A percentile compares a stretch with the other conserved stretches of the same genome.
phyloP scores from a whole-genome alignment of 2,888 invertebrate genomes.

The Sarcophaga rosellei region DNA sequence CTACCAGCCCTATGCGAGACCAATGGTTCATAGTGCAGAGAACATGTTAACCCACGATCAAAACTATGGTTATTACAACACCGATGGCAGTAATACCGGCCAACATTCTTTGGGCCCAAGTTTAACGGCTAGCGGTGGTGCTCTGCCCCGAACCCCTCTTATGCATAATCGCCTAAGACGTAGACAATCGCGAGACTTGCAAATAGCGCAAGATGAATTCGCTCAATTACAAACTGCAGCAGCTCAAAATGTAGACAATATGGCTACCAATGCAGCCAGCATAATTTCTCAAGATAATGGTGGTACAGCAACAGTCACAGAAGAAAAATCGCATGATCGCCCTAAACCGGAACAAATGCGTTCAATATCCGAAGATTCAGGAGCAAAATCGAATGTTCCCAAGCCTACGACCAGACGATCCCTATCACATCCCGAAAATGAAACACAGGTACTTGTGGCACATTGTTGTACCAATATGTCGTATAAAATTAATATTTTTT shows the following conservation, averaged over 20 bases:
- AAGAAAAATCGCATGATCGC: constrained; percentile 68
- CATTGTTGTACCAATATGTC: not conserved
- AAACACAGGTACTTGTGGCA: constrained; percentile 74
- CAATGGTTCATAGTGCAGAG: constrained; percentile 77
- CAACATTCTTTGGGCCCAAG: constrained; percentile 56
- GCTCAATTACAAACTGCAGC: constrained; percentile 63
- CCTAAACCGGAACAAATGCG: constrained; percentile 80
- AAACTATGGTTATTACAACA: constrained; percentile 70
- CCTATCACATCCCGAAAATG: constrained; percentile 80
- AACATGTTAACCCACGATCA: constrained; percentile 72
- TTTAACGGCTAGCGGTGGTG: constrained; percentile 69
- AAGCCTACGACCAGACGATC: constrained; percentile 80
- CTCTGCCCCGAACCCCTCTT: constrained; percentile 76
- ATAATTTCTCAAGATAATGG: constrained; percentile 51
- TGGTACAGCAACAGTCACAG: not conserved
- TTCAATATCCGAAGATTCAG: constrained; percentile 80
- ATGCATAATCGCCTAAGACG: constrained; percentile 78
- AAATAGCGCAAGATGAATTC: constrained; percentile 75
- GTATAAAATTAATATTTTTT: not conserved
- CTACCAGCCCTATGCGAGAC: constrained; percentile 71
- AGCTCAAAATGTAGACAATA: constrained; percentile 61
- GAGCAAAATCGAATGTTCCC: constrained; percentile 74
- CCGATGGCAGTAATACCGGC: constrained; percentile 69
- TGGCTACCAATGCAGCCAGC: constrained; percentile 48
- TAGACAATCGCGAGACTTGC: constrained; percentile 76